Percentiles rank a stretch among this genome's conserved stretches.
Evolutionary conservation across 2,797 vertebrate species (phyloP).

Genomic region (Lagocephalus sceleratus): DNA sequence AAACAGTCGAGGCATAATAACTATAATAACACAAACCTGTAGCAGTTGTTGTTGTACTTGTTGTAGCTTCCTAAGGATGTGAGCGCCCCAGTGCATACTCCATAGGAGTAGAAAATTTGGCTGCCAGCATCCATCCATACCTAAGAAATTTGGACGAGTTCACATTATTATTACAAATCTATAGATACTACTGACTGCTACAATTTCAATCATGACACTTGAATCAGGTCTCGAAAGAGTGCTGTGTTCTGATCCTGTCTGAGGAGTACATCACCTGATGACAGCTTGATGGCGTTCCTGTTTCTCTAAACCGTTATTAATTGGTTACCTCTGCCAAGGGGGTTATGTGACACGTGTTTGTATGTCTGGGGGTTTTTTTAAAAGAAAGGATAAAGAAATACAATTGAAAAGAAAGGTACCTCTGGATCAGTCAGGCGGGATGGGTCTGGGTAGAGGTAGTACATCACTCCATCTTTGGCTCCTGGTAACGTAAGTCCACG

Average conservation of each 20-base stretch:
- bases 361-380: too few relatives aligned
- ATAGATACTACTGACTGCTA: too few relatives aligned
- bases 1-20: neutral
- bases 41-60: constrained; percentile 80
- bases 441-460: constrained; percentile 93
- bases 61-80: constrained; percentile 80
- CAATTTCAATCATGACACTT: too few relatives aligned
- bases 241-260: too few relatives aligned
- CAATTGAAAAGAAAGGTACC: constrained; percentile 48
- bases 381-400: neutral
- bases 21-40: constrained; percentile 67
- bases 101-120: constrained; percentile 81
- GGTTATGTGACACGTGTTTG: too few relatives aligned
- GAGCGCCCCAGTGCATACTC: constrained; percentile 76
- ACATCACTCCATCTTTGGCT: constrained; percentile 86
- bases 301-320: too few relatives aligned
- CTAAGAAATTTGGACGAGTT: constrained; percentile 40
- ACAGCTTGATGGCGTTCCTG: neutral
- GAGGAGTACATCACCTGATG: neutral
- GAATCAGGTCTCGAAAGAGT: too few relatives aligned
- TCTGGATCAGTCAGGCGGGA: constrained; percentile 85
- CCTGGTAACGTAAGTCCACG: constrained; percentile 91
- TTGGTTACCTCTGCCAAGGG: too few relatives aligned
- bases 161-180: neutral
- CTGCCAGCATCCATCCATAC: constrained; percentile 85